Percentiles rank a stretch among this genome's conserved stretches.
phyloP scores from a whole-genome alignment of 2,113 vertebrate genomes.

The Vulpes vulpes region DNA sequence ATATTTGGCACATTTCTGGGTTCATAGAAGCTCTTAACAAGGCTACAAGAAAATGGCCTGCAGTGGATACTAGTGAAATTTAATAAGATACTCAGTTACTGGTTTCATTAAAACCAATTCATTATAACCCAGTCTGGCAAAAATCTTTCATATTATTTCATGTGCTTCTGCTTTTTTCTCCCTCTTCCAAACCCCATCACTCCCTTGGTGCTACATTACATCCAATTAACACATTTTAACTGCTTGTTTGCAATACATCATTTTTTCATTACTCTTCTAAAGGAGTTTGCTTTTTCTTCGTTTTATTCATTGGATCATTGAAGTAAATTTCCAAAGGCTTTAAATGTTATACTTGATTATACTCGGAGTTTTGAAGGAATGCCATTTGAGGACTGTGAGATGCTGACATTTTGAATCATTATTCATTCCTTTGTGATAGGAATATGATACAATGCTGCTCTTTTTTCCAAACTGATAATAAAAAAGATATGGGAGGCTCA shows the following conservation, averaged over 20 bases:
- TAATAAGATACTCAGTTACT: slow-evolving; percentile 53
- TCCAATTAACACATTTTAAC: slow-evolving; percentile 19
- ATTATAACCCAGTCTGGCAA: slow-evolving; percentile 46
- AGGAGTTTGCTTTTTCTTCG: background rate
- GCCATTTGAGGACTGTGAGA: background rate
- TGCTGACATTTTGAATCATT: background rate
- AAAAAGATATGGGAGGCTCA: background rate
- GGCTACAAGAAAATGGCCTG: background rate
- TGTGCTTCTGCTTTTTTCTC: background rate
- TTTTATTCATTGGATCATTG: background rate
- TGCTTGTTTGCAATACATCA: slow-evolving; percentile 4
- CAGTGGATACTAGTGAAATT: slow-evolving; percentile 47
- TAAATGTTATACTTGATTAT: background rate
- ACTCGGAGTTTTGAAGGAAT: slow-evolving; percentile 2
- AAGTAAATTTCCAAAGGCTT: slow-evolving; percentile 1
- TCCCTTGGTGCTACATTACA: background rate
- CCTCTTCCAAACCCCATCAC: background rate
- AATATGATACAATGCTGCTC: background rate
- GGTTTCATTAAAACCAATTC: slow-evolving; percentile 66
- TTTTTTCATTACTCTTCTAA: slow-evolving; percentile 42
- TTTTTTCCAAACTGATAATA: slow-evolving; percentile 2
- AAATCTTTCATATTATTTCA: slow-evolving; percentile 1
- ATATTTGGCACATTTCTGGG: slow-evolving; percentile 49
- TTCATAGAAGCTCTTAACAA: slow-evolving; percentile 51
- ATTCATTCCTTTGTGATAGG: background rate